Base-by-base conservation (phyloP, 2,797 vertebrate species). In the Lycodopsis pacificus region DNA sequence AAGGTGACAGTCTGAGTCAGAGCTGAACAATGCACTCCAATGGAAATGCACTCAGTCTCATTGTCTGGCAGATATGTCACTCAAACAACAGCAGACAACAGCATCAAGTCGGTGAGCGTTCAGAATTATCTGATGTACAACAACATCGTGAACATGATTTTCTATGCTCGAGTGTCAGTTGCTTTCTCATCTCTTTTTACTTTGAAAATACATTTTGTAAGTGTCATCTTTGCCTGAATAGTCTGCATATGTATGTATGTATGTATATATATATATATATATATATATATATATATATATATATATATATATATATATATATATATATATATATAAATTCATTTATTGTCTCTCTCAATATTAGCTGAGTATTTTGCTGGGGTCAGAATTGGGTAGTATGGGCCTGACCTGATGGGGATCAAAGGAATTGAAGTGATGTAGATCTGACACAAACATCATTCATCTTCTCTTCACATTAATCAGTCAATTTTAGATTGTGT, bases 11-110 rank as follows among this genome's bases (percentile, higher is more conserved):
- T 72, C 67, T 82, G 80, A 87, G 73, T 77, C 71, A 73, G 59
- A 71, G 57, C 77, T 53, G 72, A 89, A 85, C 80, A 85, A 64
- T 79, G 73, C 57, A 59, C 36, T 70, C 57, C 70, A 65, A 76
- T 87, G 75, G 79, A 65, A 89, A 82, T 56, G 57, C 77, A 76
- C 80, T 86, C 70, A 46, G 79, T 58, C 48, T 79, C 79, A 77
- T 84, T 81, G 83, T 87, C 59, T 87, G 82, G 62, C 62, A 82
- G 79, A 88, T 71, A 64, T 83, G 82, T 81, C 77, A 83, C 72
- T 86, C 83, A 79, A 73, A 86, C 62, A 15, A 13, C 46, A 73
- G 76, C 54, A 63, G 73, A 69, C 79, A 78, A 27, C 66, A 25
- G 44, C 57, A 40, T 81, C 81, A 66, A 54, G 62, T 73, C 75